Conservation (phyloP, 2,888 invertebrate species). For the Mesodorylaimus sp. region DNA sequence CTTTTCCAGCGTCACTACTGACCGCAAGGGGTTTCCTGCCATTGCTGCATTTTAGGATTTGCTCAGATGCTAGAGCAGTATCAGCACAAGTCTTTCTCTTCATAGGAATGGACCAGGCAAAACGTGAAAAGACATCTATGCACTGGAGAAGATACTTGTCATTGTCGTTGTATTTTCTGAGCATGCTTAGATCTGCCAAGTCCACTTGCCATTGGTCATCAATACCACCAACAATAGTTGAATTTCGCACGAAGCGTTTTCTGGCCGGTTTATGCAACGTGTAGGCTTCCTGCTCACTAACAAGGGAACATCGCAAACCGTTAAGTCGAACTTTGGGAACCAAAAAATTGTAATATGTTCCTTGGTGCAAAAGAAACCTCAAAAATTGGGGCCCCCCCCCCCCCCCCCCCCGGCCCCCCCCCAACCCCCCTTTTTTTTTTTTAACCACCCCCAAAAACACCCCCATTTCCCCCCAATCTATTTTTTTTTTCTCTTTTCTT, state of each 20-base stretch:
- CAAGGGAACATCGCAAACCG: too few relatives aligned
- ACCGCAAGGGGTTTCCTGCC: not conserved
- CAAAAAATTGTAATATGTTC: too few relatives aligned
- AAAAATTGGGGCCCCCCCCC: too few relatives aligned
- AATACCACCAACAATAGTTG: slow-evolving; percentile 2
- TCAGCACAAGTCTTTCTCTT: slow-evolving; percentile 10
- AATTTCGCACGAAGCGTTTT: not conserved
- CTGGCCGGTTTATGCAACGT: not conserved
- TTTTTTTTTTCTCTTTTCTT: too few relatives aligned
- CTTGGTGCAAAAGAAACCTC: too few relatives aligned
- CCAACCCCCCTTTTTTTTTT: too few relatives aligned
- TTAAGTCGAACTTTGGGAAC: too few relatives aligned
- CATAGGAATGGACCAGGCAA: slow-evolving; percentile 12
- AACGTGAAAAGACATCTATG: slow-evolving; percentile 11
- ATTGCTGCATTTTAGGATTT: not conserved
- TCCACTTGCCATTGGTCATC: slow-evolving; percentile 13
- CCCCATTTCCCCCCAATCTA: too few relatives aligned
- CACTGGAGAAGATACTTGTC: slow-evolving; percentile 10
- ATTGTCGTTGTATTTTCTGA: slow-evolving; percentile 9
- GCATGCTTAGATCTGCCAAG: slow-evolving; percentile 11
- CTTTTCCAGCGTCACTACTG: not conserved
- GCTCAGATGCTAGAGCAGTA: not conserved
- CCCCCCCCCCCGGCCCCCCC: too few relatives aligned
- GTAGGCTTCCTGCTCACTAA: not conserved
- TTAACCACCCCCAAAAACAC: too few relatives aligned